phyloP scores from a whole-genome alignment of 2,113 vertebrate genomes.

The Chaenocephalus aceratus region DNA sequence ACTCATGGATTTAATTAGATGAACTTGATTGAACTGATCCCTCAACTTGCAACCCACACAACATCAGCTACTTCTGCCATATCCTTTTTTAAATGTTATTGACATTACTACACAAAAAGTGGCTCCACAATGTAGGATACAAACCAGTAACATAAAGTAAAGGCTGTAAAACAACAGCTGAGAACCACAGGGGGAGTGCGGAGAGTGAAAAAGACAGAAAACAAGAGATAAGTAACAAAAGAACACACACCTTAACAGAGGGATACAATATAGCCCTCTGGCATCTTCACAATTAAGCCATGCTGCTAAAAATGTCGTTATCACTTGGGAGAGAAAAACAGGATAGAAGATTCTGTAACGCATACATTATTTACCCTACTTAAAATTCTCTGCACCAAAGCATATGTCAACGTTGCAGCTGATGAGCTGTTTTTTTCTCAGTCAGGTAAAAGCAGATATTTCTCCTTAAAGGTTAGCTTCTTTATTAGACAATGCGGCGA shows the following conservation, averaged over 20 bases:
- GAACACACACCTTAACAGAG: constrained; percentile 71
- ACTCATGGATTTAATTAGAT: constrained; percentile 48
- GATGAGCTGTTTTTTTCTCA: constrained; percentile 58
- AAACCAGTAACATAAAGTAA: constrained; percentile 62
- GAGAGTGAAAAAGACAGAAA: constrained; percentile 22
- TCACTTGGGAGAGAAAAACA: constrained; percentile 59
- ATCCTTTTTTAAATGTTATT: constrained; percentile 44
- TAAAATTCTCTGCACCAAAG: constrained; percentile 65
- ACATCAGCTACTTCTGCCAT: neutral
- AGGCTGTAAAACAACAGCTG: constrained; percentile 49
- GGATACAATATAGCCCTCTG: constrained; percentile 49
- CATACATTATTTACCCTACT: constrained; percentile 73
- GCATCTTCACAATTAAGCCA: constrained; percentile 56
- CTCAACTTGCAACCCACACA: neutral
- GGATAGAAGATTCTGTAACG: constrained; percentile 40
- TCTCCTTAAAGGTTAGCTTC: constrained; percentile 41
- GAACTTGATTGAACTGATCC: constrained; percentile 33
- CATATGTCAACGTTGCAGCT: constrained; percentile 53
- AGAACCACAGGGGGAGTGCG: constrained; percentile 33
- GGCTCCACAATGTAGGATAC: constrained; percentile 45
- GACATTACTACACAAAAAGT: constrained; percentile 60
- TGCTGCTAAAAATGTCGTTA: constrained; percentile 56
- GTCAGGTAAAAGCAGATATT: constrained; percentile 46
- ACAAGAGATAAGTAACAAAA: constrained; percentile 36
- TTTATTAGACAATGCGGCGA: constrained; percentile 27